Evolutionary conservation across 2,888 invertebrate genomes (phyloP).

Genomic region (Dryomyza anilis): DNA sequence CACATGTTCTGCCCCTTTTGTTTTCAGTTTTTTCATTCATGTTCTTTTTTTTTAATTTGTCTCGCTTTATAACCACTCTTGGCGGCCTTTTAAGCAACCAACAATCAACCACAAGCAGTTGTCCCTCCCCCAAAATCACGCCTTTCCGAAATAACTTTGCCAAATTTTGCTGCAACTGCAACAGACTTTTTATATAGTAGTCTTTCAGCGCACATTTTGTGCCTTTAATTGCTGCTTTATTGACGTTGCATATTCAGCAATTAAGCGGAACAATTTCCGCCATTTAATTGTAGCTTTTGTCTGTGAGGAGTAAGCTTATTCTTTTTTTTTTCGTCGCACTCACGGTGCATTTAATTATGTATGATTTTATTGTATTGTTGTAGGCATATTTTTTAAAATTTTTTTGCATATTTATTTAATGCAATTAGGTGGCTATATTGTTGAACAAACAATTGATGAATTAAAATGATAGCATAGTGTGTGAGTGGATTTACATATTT

Average conservation of each 20-base stretch:
- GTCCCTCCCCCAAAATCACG: background rate
- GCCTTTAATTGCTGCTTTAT: constrained; percentile 22
- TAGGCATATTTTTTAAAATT: too few relatives aligned
- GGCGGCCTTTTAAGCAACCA: constrained; percentile 4
- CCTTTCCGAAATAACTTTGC: too few relatives aligned
- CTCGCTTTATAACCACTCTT: constrained; percentile 8
- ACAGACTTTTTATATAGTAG: background rate
- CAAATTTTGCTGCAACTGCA: background rate
- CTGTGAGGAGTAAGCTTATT: background rate
- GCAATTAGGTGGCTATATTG: constrained; percentile 8
- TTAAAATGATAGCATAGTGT: constrained; percentile 13
- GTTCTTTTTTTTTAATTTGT: too few relatives aligned
- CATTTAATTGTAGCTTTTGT: constrained; percentile 27
- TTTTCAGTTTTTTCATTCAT: too few relatives aligned
- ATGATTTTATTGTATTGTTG: background rate
- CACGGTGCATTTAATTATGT: background rate
- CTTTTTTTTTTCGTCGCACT: background rate
- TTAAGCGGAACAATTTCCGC: constrained; percentile 19
- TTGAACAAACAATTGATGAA: constrained; percentile 4
- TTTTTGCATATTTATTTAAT: constrained; percentile 2
- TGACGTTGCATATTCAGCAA: constrained; percentile 22
- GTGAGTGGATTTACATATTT: too few relatives aligned
- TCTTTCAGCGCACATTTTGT: background rate
- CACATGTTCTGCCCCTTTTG: too few relatives aligned
- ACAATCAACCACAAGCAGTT: background rate